Conservation (phyloP, 30 jellyfish, hydroid and myxozoan genomes). For the Mastigias papua region DNA sequence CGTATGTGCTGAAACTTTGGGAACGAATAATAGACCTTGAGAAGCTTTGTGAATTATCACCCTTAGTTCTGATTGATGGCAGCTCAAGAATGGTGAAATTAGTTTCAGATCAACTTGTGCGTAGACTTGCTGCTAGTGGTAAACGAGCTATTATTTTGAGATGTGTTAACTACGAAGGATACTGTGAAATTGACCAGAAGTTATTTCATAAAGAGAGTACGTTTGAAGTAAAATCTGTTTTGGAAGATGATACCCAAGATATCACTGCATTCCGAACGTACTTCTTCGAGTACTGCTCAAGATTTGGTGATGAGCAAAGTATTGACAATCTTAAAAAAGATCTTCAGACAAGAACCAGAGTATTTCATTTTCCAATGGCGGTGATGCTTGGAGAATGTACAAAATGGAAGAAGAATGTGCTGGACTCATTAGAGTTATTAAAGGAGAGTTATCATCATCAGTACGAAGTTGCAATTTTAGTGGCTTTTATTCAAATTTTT, state of each 20-base stretch:
- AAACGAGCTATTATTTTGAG: constrained; percentile 31
- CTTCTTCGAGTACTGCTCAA: constrained; percentile 1
- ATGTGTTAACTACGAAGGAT: constrained; percentile 31
- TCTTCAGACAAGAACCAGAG: constrained; percentile 10
- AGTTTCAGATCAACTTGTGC: constrained; percentile 55
- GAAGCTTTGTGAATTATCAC: constrained; percentile 28
- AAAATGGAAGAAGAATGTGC: constrained; percentile 18
- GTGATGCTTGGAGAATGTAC: constrained; percentile 49
- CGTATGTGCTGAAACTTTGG: constrained; percentile 10
- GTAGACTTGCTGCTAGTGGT: constrained; percentile 51
- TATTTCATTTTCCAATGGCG: constrained; percentile 64
- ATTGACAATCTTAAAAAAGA: background rate
- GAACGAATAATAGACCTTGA: constrained; percentile 33
- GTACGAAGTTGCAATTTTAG: constrained; percentile 51
- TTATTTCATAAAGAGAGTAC: constrained; percentile 20
- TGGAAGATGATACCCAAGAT: constrained; percentile 19
- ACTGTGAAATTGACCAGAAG: constrained; percentile 8
- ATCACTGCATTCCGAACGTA: constrained; percentile 17
- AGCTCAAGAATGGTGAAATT: constrained; percentile 30
- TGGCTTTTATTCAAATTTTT: constrained; percentile 42
- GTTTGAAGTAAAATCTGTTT: constrained; percentile 27
- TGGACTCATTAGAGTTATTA: constrained; percentile 18
- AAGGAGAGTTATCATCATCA: background rate
- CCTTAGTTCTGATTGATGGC: constrained; percentile 46
- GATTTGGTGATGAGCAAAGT: background rate